These are phyloP conservation scores for Paramacrobiotus metropolitanus DNA, from an alignment of 1,140 invertebrate genomes.

Conservation along the genomic window DNA sequence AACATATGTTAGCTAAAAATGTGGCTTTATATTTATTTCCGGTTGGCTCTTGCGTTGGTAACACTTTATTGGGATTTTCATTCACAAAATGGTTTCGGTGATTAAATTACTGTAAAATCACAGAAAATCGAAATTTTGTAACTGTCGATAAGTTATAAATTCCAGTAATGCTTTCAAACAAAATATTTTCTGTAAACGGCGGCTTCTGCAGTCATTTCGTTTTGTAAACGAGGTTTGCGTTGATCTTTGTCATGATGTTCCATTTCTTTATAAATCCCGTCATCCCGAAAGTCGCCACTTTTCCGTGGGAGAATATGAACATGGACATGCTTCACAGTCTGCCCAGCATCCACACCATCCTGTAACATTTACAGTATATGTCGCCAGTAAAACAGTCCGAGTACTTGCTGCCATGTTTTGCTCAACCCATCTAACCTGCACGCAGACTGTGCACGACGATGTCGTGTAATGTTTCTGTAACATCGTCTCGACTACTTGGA, in stretches of 20 bases:
- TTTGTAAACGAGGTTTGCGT: background rate
- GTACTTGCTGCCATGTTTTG: no score
- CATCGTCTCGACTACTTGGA: constrained; percentile 39
- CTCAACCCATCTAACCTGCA: constrained; percentile 46
- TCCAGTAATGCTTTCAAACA: no score
- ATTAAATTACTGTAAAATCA: no score
- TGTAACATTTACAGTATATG: constrained; percentile 14
- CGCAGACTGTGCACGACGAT: constrained; percentile 43
- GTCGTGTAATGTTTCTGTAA: constrained; percentile 40
- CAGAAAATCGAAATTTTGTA: no score
- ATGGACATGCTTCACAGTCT: constrained; percentile 62
- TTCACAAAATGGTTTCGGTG: no score
- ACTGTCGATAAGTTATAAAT: no score
- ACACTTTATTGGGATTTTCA: no score
- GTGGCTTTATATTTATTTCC: no score
- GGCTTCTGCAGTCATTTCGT: background rate
- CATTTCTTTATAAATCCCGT: constrained; percentile 48
- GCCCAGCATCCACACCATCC: constrained; percentile 59
- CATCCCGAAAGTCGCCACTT: constrained; percentile 44
- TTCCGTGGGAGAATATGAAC: constrained; percentile 56
- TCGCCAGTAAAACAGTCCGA: background rate
- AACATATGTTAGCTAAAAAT: no score
- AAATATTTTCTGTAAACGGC: background rate
- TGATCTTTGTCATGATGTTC: constrained; percentile 41
- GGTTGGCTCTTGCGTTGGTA: no score